Conservation (phyloP, 2,113 vertebrate genomes). For the Eleginops maclovinus region DNA sequence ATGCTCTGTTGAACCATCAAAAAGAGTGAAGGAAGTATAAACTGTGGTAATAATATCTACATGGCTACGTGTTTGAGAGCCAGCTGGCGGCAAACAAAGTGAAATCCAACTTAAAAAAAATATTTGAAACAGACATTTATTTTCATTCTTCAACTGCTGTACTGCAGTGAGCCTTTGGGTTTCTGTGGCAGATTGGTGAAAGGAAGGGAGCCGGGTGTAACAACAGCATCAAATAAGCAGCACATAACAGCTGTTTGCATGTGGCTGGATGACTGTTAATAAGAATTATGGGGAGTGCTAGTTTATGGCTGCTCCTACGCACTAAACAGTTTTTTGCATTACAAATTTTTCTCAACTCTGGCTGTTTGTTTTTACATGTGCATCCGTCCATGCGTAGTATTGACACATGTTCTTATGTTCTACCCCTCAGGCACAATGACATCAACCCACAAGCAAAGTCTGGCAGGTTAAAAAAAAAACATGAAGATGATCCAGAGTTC, state of each 20-base stretch:
- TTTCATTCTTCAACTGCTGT: constrained; percentile 47
- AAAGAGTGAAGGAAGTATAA: constrained; percentile 49
- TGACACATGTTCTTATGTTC: constrained; percentile 6
- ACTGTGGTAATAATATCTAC: constrained; percentile 63
- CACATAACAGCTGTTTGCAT: constrained; percentile 40
- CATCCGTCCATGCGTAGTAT: constrained; percentile 20
- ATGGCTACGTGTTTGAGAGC: constrained; percentile 53
- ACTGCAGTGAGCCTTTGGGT: constrained; percentile 46
- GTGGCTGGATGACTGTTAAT: constrained; percentile 22
- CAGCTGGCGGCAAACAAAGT: constrained; percentile 56
- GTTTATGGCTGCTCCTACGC: neutral
- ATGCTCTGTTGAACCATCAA: constrained; percentile 55
- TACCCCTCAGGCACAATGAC: constrained; percentile 51
- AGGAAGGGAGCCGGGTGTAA: constrained; percentile 30
- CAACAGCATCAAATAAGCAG: constrained; percentile 25
- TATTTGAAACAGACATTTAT: constrained; percentile 33
- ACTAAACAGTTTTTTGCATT: constrained; percentile 1
- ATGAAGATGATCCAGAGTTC: constrained; percentile 76
- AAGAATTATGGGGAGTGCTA: constrained; percentile 25
- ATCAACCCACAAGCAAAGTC: constrained; percentile 43
- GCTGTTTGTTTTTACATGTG: neutral
- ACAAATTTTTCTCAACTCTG: neutral
- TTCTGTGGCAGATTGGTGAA: constrained; percentile 33
- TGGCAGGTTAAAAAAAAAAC: constrained; percentile 50
- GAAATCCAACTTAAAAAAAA: constrained; percentile 34